These are phyloP conservation scores for Enteromius mattozi DNA, from an alignment of 2,797 vertebrate genomes.

Conservation along the genomic window DNA sequence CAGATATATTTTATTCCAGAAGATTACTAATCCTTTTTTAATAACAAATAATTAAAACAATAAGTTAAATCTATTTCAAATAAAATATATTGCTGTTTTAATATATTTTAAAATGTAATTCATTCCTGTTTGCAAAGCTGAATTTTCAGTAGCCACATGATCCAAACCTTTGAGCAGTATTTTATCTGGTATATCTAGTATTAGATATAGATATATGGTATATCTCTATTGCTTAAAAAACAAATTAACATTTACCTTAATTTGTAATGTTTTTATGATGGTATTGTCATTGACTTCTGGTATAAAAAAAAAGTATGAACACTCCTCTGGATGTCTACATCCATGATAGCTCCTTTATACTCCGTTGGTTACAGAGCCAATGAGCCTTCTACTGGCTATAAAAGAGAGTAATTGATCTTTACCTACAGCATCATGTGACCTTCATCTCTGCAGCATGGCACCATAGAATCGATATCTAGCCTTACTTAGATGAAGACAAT, in stretches of 20 bases:
- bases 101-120: too few relatives aligned
- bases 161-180: not conserved
- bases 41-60: too few relatives aligned
- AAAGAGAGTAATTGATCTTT: conserved; percentile 22
- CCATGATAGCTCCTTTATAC: not conserved
- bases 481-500: conserved; percentile 5
- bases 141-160: too few relatives aligned
- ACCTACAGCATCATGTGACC: conserved; percentile 12
- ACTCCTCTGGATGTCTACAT: not conserved
- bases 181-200: not conserved
- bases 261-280: not conserved
- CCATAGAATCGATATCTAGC: not conserved
- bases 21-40: too few relatives aligned
- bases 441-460: not conserved
- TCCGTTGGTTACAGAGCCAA: not conserved
- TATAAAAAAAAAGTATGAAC: not conserved
- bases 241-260: not conserved
- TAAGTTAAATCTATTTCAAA: too few relatives aligned
- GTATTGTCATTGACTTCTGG: not conserved
- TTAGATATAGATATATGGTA: too few relatives aligned
- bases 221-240: not conserved
- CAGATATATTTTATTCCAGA: too few relatives aligned
- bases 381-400: conserved; percentile 17
- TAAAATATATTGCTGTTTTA: too few relatives aligned
- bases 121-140: too few relatives aligned